Evolutionary conservation across 2,113 vertebrate genomes (phyloP).

Genomic region (Saguinus imperator): DNA sequence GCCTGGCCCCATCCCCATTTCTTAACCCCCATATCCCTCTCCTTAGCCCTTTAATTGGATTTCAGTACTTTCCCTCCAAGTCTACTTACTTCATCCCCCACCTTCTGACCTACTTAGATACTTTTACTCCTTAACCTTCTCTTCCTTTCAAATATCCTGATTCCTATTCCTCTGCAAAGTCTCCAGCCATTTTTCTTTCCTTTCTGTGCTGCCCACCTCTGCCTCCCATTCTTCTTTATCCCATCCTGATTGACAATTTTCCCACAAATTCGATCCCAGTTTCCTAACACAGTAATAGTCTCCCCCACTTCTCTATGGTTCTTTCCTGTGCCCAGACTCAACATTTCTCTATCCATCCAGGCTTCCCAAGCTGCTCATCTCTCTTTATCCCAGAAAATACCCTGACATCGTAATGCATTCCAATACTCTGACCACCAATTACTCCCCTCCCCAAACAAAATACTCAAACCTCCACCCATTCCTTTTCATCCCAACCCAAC

Average conservation of each 20-base stretch:
- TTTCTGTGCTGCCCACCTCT: neutral
- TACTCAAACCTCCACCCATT: neutral
- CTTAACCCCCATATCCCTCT: neutral
- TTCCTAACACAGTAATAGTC: neutral
- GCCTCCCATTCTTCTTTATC: neutral
- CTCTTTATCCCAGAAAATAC: neutral
- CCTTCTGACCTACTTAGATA: neutral
- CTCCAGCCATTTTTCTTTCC: neutral
- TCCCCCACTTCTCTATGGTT: neutral
- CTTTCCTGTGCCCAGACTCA: neutral
- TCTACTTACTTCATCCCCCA: conserved; percentile 1
- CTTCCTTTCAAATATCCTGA: neutral
- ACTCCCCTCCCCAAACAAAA: neutral
- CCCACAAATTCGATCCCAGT: neutral
- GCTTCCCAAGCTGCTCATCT: neutral
- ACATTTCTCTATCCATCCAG: neutral
- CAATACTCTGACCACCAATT: neutral
- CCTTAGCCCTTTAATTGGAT: neutral
- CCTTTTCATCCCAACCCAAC: neutral
- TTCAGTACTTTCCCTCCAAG: neutral
- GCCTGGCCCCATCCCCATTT: neutral
- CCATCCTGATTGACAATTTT: neutral
- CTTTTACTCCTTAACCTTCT: neutral
- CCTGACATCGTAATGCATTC: neutral
- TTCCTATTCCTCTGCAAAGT: neutral